phyloP scores from a whole-genome alignment of 2,888 invertebrate genomes.

The Microplitis manilae region DNA sequence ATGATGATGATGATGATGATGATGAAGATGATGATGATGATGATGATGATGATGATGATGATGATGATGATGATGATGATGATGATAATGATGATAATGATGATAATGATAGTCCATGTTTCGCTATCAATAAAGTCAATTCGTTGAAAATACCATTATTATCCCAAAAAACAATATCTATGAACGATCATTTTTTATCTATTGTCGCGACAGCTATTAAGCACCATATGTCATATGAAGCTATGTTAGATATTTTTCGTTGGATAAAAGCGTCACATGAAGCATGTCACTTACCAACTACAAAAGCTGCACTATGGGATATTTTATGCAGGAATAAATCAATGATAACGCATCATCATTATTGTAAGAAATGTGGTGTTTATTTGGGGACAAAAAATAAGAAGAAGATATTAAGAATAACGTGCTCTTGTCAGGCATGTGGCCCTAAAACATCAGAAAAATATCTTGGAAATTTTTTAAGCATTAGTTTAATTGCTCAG shows the following conservation, averaged over 20 bases:
- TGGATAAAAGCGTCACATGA: neutral
- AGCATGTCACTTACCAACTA: neutral
- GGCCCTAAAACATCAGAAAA: neutral
- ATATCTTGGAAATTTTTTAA: neutral
- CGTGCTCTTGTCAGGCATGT: slow-evolving; percentile 2
- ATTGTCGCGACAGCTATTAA: neutral
- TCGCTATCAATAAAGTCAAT: too few species aligned
- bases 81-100: too few species aligned
- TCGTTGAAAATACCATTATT: neutral
- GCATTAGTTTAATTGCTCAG: neutral
- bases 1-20: too few species aligned
- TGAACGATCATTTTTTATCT: neutral
- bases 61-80: too few species aligned
- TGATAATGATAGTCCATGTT: too few species aligned
- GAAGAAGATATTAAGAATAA: neutral
- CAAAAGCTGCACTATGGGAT: neutral
- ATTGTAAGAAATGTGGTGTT: slow-evolving; percentile 14
- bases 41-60: too few species aligned
- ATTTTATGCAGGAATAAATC: neutral
- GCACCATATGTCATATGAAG: neutral
- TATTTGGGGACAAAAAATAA: slow-evolving; percentile 10
- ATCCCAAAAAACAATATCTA: neutral
- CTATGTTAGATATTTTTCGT: slow-evolving; percentile 12
- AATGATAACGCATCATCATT: neutral
- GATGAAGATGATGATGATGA: too few species aligned